Evolutionary conservation across 2,888 invertebrate genomes (phyloP), one percentile per base, ranked within the genome.

Genomic region (Candidula unifasciata): DNA sequence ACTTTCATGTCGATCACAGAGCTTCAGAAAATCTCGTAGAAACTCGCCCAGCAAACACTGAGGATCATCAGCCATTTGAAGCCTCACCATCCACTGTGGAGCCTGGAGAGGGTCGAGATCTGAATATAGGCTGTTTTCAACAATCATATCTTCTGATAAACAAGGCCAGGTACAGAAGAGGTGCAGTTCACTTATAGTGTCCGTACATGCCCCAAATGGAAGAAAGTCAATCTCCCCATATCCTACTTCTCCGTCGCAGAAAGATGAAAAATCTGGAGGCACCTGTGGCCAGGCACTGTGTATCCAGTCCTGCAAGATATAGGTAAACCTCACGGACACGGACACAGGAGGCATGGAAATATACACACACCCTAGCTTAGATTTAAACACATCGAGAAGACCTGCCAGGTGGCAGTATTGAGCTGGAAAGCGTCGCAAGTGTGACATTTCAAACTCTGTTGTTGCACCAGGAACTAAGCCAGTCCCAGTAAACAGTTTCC

Each of bases 391-490:
- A 90, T 96, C 96, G 66, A 98, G 94, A 78, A 99, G 95, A 3
- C 96, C 96, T 91, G 93, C 96, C 0, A 99, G 95, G 94, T 97
- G 96, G 89, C 96, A 96, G 91, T 96, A 97, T 90, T 97, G 96
- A 37, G 95, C 95, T 0, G 97, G 97, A 83, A 96, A 95, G 88
- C 96, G 95, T 92, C 96, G 96, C 86, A 99, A 94, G 93, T 98
- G 97, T 78, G 97, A 96, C 95, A 97, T 97, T 92, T 98, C 97
- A 94, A 97, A 98, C 92, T 96, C 96, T n/a, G 96, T 96, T 89
- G 96, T 95, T 71, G 96, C 95, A 90, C 95, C 96, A 5, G 30
- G 60, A 35, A 96, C 96, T 92, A 97, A 96, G 90, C 96, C 96
- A 16, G 97, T 95, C 13, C 99, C 99, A 80, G 91, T 90, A 87